Base-by-base conservation (phyloP, 2,888 invertebrate species). In the Eupithecia tripunctaria region DNA sequence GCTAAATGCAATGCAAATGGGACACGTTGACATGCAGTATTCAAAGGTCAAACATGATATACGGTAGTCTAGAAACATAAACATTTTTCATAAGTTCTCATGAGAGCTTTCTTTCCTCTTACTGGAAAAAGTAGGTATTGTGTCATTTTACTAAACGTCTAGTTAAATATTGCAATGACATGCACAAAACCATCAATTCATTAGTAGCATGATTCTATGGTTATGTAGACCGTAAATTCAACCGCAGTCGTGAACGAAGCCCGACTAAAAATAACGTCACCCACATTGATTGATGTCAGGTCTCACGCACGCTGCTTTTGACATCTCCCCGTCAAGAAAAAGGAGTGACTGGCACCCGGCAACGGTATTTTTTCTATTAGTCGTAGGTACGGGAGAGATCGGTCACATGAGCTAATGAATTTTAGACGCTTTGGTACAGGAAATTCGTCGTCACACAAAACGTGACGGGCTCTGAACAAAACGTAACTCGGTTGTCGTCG, bases 261-360 rank as follows among this genome's bases (percentile, higher is more conserved):
- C 82, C 79, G 81, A 84, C 86, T 84, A 83, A 88, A 92, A 92
- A 93, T 92, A 91, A 88, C 88, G 85, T 80, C 83, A 86, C 86
- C 86, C 82, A 88, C 86, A 89, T 90, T 92, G 92, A 93, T 93
- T 92, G 92, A 93, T 93, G 91, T 89, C 85, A 83, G 84, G 89
- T 88, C 86, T 85, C 89, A 88, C 87, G 88, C 87, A 84, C 89
- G 88, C 85, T 85, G 90, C 89, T 90, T 92, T 89, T 93, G 93
- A 93, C 92, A 83, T 87, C 81, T 82, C 82, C 82, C 85, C 85
- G 88, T 89, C 89, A 89, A 88, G 90, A 86, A 88, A 87, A 89
- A 87, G 88, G 88, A 91, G 91, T 88, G 88, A 89, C 83, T 84
- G 82, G 86, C 82, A 82, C 81, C 79, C 85, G 83, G 81, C 77